Base-by-base conservation (phyloP, 2,888 invertebrate genomes). In the Halictus ligatus region DNA sequence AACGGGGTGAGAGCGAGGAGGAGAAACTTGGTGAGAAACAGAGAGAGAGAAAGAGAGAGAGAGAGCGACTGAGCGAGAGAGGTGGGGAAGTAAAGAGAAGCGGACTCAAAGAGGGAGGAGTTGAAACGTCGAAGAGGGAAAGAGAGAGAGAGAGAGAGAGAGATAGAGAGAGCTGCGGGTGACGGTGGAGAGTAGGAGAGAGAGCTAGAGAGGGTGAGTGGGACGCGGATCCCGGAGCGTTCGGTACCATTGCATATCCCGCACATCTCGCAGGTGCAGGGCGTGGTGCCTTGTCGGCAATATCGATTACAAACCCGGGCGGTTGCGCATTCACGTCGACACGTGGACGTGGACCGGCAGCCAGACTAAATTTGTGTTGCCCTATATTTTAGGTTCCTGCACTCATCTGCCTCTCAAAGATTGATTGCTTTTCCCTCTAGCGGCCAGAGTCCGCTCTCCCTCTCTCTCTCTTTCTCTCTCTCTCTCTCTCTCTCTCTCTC, bases 281-380 rank as follows among this genome's bases (percentile, higher is more conserved):
- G 94, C 94, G 94, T 94, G 94, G 94, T 94, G 94, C 94, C 94
- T 94, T 94, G 94, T 94, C 94, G 94, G 94, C 94, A 94, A 94
- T 94, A 94, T 94, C 94, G 94, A 94, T 94, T 94, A 94, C 94
- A 94, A 91, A 94, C 92, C 93, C 93, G 93, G 93, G 94, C 94
- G 94, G 94, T 94, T 94, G 94, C 94, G 94, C 94, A 94, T 94
- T 94, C 94, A 93, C 94, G 94, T 93, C 94, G 94, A 94, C 94
- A 94, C 94, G 94, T 94, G 94, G 94, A 93, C 92, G 92, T 88
- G 92, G 92, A 94, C 90, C 90, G 88, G 89, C 88, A 92, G 93
- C 92, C 93, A 93, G 94, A 94, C 94, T 94, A 94, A 94, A 94
- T 94, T 94, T 94, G 94, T 93, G 94, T 94, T 94, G 94, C 92